These are phyloP conservation scores for Bimastos eiseni DNA, from an alignment of 2,888 invertebrate genomes.

Conservation along the genomic window DNA sequence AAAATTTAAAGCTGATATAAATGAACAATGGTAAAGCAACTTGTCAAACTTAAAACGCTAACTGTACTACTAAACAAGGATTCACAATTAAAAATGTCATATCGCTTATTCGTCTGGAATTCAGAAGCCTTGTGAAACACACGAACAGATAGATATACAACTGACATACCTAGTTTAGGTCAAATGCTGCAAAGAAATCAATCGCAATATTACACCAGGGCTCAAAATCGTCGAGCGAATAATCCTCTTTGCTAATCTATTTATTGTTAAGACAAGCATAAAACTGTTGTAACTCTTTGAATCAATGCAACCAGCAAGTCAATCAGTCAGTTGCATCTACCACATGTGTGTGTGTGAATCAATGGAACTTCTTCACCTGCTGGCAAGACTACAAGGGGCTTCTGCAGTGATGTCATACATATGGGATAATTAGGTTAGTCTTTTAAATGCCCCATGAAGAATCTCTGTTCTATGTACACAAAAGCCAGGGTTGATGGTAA, in stretches of 20 bases:
- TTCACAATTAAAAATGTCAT: neutral
- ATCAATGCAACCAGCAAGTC: neutral
- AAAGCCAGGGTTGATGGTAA: neutral
- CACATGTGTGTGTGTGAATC: neutral
- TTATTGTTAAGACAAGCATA: neutral
- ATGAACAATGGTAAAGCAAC: neutral
- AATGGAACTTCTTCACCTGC: neutral
- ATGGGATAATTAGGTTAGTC: neutral
- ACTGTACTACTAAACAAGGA: neutral
- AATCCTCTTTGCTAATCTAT: neutral
- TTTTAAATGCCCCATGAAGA: conserved; percentile 1
- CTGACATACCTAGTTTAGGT: neutral
- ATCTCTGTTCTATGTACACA: neutral
- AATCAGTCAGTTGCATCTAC: neutral
- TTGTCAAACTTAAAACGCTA: neutral
- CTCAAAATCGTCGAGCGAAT: neutral
- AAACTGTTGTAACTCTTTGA: neutral
- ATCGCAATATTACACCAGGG: neutral
- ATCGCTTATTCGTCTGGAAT: neutral
- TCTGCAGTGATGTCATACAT: neutral
- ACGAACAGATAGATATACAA: neutral
- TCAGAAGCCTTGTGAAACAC: neutral
- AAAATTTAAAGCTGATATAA: neutral
- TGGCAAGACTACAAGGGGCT: conserved; percentile 13
- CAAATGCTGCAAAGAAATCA: neutral